Evolutionary conservation across 2,113 vertebrate species (phyloP).

Genomic region (Butorides virescens): DNA sequence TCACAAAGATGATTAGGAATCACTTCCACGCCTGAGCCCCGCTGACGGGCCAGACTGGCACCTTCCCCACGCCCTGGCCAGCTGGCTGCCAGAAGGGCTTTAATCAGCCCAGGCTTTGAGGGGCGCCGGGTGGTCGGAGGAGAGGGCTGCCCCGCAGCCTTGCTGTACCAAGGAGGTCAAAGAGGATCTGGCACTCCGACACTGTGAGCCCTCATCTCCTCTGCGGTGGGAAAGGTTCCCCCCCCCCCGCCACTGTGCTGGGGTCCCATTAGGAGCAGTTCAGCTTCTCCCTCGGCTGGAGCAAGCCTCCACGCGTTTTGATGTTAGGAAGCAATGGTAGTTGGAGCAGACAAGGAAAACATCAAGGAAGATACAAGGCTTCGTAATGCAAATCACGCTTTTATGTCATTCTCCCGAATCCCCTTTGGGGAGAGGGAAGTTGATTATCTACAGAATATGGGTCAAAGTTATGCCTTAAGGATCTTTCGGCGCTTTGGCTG

Average conservation of each 20-base stretch:
- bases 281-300: background rate
- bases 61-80: background rate
- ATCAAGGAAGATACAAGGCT: slow-evolving; percentile 52
- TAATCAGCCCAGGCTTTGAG: background rate
- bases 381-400: slow-evolving; percentile 58
- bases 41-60: background rate
- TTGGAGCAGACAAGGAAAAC: slow-evolving; percentile 36
- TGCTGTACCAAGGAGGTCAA: background rate
- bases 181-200: background rate
- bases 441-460: slow-evolving; percentile 63
- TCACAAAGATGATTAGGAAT: slow-evolving; percentile 1
- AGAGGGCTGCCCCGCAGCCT: background rate
- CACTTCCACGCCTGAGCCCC: background rate
- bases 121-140: background rate
- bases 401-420: slow-evolving; percentile 38
- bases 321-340: background rate
- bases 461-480: slow-evolving; percentile 62
- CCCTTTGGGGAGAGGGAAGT: slow-evolving; percentile 33
- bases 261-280: slow-evolving; percentile 1
- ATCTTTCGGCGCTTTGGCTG: background rate
- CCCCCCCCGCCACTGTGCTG: background rate
- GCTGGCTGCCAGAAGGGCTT: background rate
- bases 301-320: background rate
- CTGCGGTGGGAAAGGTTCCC: background rate
- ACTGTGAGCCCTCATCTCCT: background rate